These are phyloP conservation scores for Formica selysi DNA, from an alignment of 1,140 invertebrate genomes.

Conservation along the genomic window DNA sequence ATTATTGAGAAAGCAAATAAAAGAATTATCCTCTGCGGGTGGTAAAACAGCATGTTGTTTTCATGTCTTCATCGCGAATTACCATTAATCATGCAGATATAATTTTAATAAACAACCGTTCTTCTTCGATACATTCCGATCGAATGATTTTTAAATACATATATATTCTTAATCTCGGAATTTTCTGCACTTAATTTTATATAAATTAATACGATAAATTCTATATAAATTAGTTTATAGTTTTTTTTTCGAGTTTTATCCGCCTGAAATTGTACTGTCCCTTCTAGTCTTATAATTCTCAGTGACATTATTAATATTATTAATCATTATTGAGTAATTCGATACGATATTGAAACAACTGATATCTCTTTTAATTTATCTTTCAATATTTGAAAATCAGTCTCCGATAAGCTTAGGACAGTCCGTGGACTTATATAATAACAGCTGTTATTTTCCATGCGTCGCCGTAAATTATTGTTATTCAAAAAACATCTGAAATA, in stretches of 20 bases:
- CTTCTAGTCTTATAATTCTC: neutral
- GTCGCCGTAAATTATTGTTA: neutral
- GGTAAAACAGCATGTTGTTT: constrained; percentile 32
- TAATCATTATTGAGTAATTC: neutral
- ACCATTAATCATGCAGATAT: constrained; percentile 41
- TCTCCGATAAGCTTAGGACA: neutral
- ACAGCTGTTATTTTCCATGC: constrained; percentile 22
- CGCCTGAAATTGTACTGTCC: neutral
- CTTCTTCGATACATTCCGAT: neutral
- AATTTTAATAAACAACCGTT: constrained; percentile 40
- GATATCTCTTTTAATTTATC: neutral
- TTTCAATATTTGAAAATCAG: constrained; percentile 27
- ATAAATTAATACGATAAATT: too few species aligned
- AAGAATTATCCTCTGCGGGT: constrained; percentile 40
- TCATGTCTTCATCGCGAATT: constrained; percentile 37
- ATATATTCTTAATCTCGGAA: neutral
- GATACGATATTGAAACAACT: constrained; percentile 16
- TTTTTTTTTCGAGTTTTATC: neutral
- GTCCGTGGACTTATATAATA: neutral
- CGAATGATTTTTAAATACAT: neutral
- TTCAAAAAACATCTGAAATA: neutral
- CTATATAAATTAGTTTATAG: too few species aligned
- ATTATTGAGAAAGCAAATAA: constrained; percentile 32
- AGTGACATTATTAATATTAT: too few species aligned
- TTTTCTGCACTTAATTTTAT: neutral